Evolutionary conservation across 2,888 invertebrate genomes (phyloP), one percentile per base, ranked within the genome.

Genomic region (Teleiodes luculella): DNA sequence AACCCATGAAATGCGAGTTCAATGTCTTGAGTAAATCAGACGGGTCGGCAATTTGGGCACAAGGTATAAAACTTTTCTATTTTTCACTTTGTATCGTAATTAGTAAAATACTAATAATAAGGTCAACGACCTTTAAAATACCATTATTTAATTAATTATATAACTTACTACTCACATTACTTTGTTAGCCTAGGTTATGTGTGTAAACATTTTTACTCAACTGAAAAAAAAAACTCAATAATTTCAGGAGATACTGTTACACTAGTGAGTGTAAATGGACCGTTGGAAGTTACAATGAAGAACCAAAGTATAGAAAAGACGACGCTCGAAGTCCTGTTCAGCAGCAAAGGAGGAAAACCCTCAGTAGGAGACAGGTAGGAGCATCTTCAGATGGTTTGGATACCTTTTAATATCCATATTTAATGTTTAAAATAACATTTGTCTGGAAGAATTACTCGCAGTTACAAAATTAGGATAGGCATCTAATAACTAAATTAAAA

Each of bases 191-290:
- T n/a, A n/a, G n/a, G 46, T 52, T 52, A 41, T 49, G 37, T 33
- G 2, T 3, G 33, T 33, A 7, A n/a, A 35, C n/a, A n/a, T 10
- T 13, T 18, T 13, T 37, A 3, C 3, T 37, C 5, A 36, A 36
- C n/a, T n/a, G n/a, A n/a, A n/a, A n/a, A n/a, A n/a, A n/a, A n/a
- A n/a, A n/a, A n/a, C n/a, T n/a, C n/a, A n/a, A n/a, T n/a, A n/a
- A n/a, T 89, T 91, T 43, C 72, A 96, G 97, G 96, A 10, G 92
- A 94, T 58, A 96, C 96, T 13, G 92, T 94, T 47, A 92, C 95
- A 1, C 74, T 95, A 37, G 94, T 94, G 1, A 94, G 95, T 59
- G 91, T 96, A 33, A 94, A 96, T 80, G 97, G 97, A 0, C 97
- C 97, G 0, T 85, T 94, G 10, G 97, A 97, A 78, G 93, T 94